Conservation (phyloP, 2,888 invertebrate genomes). For the Anodontia alba region DNA sequence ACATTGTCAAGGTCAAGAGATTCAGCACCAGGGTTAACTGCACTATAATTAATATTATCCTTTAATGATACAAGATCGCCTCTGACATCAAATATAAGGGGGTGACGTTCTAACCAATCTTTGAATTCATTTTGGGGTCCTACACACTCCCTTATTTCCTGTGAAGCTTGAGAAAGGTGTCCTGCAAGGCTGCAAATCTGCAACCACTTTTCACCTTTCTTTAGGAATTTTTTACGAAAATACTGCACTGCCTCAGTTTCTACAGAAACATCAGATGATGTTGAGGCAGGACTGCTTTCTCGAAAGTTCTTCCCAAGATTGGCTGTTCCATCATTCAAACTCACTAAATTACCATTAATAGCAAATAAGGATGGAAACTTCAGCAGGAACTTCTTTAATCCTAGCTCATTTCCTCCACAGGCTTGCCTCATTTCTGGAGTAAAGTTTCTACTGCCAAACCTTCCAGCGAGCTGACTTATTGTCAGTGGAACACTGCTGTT, state of each 20-base stretch:
- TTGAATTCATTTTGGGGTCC: constrained; percentile 85
- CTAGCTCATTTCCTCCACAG: constrained; percentile 94
- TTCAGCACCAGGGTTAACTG: constrained; percentile 75
- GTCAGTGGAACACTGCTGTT: constrained; percentile 96
- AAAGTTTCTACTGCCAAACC: constrained; percentile 99
- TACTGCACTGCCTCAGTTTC: constrained; percentile 99
- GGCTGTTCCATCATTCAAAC: constrained; percentile 82
- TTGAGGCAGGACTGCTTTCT: constrained; percentile 80
- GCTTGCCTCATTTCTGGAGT: constrained; percentile 95
- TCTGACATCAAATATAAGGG: constrained; percentile 84
- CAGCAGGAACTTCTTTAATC: constrained; percentile 97
- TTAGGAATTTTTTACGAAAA: constrained; percentile 96
- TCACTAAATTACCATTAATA: constrained; percentile 89
- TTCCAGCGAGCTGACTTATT: constrained; percentile 98
- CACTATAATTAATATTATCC: constrained; percentile 79
- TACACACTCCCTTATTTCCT: constrained; percentile 91
- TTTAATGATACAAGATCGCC: constrained; percentile 84
- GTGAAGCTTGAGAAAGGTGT: constrained; percentile 97
- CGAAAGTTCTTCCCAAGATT: constrained; percentile 80
- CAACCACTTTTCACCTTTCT: constrained; percentile 98
- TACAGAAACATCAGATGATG: constrained; percentile 82
- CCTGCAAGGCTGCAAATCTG: constrained; percentile 98
- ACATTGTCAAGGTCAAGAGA: constrained; percentile 70
- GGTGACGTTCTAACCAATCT: constrained; percentile 83
- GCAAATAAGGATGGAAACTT: constrained; percentile 98